Conservation (phyloP, 2,113 vertebrate species). For the Percopsis transmontana region DNA sequence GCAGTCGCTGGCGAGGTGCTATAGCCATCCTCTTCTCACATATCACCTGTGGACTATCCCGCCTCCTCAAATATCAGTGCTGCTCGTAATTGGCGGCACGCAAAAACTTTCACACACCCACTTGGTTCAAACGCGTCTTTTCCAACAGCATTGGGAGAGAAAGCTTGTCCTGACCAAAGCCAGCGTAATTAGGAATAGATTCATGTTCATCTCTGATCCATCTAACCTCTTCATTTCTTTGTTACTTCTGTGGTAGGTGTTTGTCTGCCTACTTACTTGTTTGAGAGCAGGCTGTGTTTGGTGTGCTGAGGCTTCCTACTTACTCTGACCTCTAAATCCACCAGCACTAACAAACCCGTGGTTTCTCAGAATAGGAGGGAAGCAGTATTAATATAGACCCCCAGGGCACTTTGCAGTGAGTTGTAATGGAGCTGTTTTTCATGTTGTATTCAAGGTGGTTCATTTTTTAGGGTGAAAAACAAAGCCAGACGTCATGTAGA, state of each 20-base stretch:
- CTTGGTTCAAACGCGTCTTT: conserved; percentile 34
- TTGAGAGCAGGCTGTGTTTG: conserved; percentile 21
- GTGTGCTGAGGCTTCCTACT: conserved; percentile 3
- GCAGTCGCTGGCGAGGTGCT: too few species aligned
- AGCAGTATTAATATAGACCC: conserved; percentile 1
- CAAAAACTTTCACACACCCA: conserved; percentile 49
- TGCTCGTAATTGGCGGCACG: neutral
- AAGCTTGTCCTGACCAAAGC: conserved; percentile 36
- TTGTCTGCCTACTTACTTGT: conserved; percentile 37
- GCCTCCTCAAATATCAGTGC: too few species aligned
- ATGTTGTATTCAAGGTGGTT: conserved; percentile 7
- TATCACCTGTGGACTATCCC: too few species aligned
- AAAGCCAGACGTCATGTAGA: conserved; percentile 1
- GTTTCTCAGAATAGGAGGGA: conserved; percentile 25
- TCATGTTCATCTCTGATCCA: conserved; percentile 39
- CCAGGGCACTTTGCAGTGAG: conserved; percentile 7
- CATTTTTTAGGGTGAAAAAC: neutral
- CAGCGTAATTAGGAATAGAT: conserved; percentile 59
- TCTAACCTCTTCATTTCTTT: conserved; percentile 4
- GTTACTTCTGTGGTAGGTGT: conserved; percentile 10
- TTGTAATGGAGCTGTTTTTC: conserved; percentile 28
- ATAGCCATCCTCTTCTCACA: too few species aligned
- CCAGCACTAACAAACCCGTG: neutral
- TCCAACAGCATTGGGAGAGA: conserved; percentile 34
- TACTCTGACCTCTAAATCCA: conserved; percentile 20